Evolutionary conservation across 2,888 invertebrate species (phyloP), one percentile per base, ranked within the genome.

Genomic region (Ferdinandea cuprea): DNA sequence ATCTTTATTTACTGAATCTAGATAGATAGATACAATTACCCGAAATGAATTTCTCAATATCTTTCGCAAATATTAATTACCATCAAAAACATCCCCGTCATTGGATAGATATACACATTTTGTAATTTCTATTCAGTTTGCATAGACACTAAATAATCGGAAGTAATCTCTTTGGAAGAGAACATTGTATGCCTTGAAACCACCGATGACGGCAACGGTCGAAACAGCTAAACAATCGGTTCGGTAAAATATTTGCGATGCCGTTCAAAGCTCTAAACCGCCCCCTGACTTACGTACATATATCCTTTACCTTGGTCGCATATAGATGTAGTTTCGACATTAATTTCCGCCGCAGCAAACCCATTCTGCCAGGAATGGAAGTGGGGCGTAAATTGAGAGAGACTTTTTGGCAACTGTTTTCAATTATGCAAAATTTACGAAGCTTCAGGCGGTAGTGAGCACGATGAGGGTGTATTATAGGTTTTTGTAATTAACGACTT

Each of bases 341-440:
- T 42, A 40, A 69, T 15, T 25, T 58, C 58, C 8, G 37, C 73
- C 46, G 59, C 66, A 68, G 25, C 28, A 50, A 30, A 42, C 28
- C 46, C 17, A 65, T 30, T 21, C 66, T 28, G 42, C 54, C 46
- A 8, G 8, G 48, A 21, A 32, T 28, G 28, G 58, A 40, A 71
- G 15, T 9, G n/a, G 48, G 21, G 8, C 46, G n/a, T 15, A 59
- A 58, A 52, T 46, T 58, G 44, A 46, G 37, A 44, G 44, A 46
- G 30, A 44, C 65, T 50, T 50, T 68, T 61, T 32, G 56, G 35
- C 35, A 21, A 28, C 44, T 65, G 65, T 76, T 65, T 81, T 80
- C 81, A 81, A 77, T 77, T 81, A 61, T 52, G 40, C 59, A 66
- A 56, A 76, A 44, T 56, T 50, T 63, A 37, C 46, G 44, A 44